Evolutionary conservation across 2,797 vertebrate species (phyloP).

Genomic region (Cryptoblepharus egeriae): DNA sequence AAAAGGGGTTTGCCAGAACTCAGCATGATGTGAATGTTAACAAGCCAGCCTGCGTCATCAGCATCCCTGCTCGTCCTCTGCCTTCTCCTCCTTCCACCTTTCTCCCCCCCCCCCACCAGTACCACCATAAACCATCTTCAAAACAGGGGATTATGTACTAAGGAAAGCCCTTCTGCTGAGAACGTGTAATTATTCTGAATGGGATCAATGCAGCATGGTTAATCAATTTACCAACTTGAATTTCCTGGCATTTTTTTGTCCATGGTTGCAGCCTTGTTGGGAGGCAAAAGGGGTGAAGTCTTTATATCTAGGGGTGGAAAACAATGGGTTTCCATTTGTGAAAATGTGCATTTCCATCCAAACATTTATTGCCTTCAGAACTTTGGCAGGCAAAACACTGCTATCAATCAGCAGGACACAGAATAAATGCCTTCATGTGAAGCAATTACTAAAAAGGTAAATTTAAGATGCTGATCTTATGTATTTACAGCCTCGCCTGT

Average conservation of each 20-base stretch:
- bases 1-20: slow-evolving; percentile 69
- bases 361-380: slow-evolving; percentile 42
- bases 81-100: slow-evolving; percentile 55
- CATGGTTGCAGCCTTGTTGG: slow-evolving; percentile 50
- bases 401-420: slow-evolving; percentile 46
- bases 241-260: slow-evolving; percentile 71
- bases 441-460: slow-evolving; percentile 44
- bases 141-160: slow-evolving; percentile 77
- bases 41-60: slow-evolving; percentile 66
- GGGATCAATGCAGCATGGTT: slow-evolving; percentile 72
- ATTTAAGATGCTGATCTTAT: slow-evolving; percentile 53
- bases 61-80: slow-evolving; percentile 50
- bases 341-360: slow-evolving; percentile 50
- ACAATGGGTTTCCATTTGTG: slow-evolving; percentile 40
- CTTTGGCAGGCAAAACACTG: slow-evolving; percentile 50
- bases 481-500: slow-evolving; percentile 52
- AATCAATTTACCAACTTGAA: slow-evolving; percentile 71
- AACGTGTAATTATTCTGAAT: slow-evolving; percentile 77
- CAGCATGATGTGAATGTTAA: slow-evolving; percentile 72
- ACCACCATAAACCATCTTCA: slow-evolving; percentile 74
- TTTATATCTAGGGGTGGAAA: slow-evolving; percentile 30
- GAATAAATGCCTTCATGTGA: slow-evolving; percentile 46
- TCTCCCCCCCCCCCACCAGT: slow-evolving; percentile 54
- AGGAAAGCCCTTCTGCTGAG: slow-evolving; percentile 74
- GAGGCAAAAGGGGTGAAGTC: slow-evolving; percentile 39